A percentile compares a stretch with the other conserved stretches of the same genome.
Conservation (phyloP, 2,888 invertebrate genomes). For the Caenorhabditis virilis region DNA sequence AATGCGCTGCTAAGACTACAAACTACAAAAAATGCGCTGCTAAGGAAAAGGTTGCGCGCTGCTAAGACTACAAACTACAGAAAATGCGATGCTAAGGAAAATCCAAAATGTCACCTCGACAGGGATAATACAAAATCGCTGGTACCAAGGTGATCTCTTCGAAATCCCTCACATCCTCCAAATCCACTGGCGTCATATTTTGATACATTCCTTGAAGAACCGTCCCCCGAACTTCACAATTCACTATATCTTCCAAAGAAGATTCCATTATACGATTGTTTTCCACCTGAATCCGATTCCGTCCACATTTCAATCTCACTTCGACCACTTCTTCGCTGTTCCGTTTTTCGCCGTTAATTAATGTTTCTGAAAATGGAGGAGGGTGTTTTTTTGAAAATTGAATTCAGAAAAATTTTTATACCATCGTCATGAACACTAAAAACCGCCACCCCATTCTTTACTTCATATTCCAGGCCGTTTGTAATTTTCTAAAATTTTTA, state of each 20-base stretch:
- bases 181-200: too few relatives aligned
- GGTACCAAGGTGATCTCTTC: too few relatives aligned
- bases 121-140: too few relatives aligned
- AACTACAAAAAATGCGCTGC: too few relatives aligned
- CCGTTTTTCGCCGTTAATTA: slow-evolving; percentile 13
- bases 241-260: slow-evolving; percentile 10
- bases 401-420: background rate
- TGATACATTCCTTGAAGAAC: too few relatives aligned
- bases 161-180: too few relatives aligned
- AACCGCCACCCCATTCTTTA: background rate
- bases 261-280: slow-evolving; percentile 1
- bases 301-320: slow-evolving; percentile 18
- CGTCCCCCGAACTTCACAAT: slow-evolving; percentile 16
- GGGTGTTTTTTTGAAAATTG: background rate
- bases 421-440: background rate
- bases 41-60: too few relatives aligned
- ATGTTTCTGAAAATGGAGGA: slow-evolving; percentile 7
- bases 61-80: too few relatives aligned
- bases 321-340: slow-evolving; percentile 3
- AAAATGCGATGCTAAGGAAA: too few relatives aligned
- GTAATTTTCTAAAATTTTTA: too few relatives aligned
- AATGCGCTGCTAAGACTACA: too few relatives aligned
- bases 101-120: too few relatives aligned
- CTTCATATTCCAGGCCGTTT: background rate
- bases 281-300: slow-evolving; percentile 10